Percentiles rank a stretch among this genome's conserved stretches.
Conservation (phyloP, 2,888 invertebrate species). For the Encarsia formosa region DNA sequence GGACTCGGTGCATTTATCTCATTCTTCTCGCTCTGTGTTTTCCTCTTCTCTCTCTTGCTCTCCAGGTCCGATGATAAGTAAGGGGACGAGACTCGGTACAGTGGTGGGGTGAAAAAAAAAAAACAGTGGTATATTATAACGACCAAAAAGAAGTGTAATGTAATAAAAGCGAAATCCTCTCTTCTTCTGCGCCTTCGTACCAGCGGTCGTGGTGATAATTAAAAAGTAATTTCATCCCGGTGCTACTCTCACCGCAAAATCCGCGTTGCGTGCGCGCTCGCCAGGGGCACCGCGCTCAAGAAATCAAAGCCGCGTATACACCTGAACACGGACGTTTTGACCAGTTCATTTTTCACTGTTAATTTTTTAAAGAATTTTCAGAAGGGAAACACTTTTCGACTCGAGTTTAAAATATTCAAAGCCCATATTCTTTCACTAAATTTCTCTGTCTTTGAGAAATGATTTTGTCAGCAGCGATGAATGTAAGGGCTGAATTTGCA, state of each 20-base stretch:
- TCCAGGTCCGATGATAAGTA: constrained; percentile 23
- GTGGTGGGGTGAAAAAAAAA: constrained; percentile 3
- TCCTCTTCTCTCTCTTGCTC: constrained; percentile 1
- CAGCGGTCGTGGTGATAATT: constrained; percentile 22
- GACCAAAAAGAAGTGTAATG: constrained; percentile 11
- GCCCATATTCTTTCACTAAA: no score
- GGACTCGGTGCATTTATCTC: constrained; percentile 18
- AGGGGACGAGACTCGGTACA: constrained; percentile 9
- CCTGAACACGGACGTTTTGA: no score
- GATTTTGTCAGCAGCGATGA: no score
- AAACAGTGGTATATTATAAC: constrained; percentile 4
- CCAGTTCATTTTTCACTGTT: no score
- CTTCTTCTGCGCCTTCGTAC: background rate
- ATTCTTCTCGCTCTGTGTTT: background rate
- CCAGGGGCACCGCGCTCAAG: constrained; percentile 10
- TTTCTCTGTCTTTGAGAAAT: no score
- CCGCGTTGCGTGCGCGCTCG: background rate
- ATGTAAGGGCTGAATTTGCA: no score
- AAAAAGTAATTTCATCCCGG: constrained; percentile 27
- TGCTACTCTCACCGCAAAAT: constrained; percentile 15
- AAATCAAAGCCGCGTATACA: no score
- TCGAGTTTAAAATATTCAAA: no score
- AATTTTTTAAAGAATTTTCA: no score
- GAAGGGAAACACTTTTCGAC: no score
- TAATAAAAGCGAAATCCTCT: constrained; percentile 28